These are phyloP conservation scores for Penaeus japonicus DNA, from an alignment of 1,140 invertebrate species.

Conservation along the genomic window DNA sequence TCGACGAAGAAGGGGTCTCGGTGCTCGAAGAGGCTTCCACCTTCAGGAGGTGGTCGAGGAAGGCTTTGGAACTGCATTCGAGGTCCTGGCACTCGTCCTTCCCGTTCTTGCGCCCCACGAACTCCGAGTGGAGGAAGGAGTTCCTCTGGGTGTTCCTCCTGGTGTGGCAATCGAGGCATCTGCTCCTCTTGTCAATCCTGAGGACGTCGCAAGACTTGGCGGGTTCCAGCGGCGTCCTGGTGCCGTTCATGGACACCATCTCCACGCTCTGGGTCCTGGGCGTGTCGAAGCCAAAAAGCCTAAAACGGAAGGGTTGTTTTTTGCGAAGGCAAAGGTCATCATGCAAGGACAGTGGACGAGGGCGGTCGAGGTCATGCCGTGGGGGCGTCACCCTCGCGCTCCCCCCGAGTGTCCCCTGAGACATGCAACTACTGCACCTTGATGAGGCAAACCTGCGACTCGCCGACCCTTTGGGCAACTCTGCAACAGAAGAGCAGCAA, in stretches of 20 bases:
- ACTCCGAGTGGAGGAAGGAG: not conserved
- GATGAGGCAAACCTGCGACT: conserved; percentile 26
- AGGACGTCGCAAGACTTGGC: not conserved
- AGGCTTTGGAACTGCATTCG: not conserved
- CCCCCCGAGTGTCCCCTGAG: not conserved
- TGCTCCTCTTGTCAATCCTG: not conserved
- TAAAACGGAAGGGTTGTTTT: not conserved
- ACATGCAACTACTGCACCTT: conserved; percentile 43
- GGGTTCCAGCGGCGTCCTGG: not conserved
- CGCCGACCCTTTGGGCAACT: conserved; percentile 17
- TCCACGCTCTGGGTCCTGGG: conserved; percentile 13
- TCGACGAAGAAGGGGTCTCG: not conserved
- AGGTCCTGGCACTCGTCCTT: not conserved
- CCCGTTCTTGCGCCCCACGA: not conserved
- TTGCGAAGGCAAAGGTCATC: not conserved
- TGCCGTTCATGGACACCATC: not conserved
- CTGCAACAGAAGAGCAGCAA: conserved; percentile 4
- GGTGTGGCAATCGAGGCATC: conserved; percentile 6
- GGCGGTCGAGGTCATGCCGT: not conserved
- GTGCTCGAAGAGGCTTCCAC: not conserved
- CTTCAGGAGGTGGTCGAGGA: conserved; percentile 26
- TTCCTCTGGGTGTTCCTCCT: conserved; percentile 26
- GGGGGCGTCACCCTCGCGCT: not conserved
- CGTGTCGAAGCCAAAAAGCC: not conserved
- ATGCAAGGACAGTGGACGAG: conserved; percentile 9